Conservation (phyloP, 2,888 invertebrate genomes). For the Lasius platythorax region DNA sequence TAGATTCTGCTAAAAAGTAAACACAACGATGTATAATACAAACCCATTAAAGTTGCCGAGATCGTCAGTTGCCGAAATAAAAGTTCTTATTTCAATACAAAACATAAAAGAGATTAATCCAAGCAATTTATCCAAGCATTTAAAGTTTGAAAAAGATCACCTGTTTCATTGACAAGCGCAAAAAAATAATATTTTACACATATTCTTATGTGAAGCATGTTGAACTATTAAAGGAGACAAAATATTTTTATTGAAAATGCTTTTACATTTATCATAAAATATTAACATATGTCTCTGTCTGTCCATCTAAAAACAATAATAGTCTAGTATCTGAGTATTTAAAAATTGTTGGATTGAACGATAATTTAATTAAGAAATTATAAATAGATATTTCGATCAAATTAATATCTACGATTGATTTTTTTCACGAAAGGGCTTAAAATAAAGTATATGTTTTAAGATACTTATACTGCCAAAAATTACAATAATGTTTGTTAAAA, state of each 20-base stretch:
- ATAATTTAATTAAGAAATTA: background rate
- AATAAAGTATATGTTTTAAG: background rate
- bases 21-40: background rate
- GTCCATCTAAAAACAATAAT: background rate
- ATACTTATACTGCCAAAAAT: background rate
- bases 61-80: background rate
- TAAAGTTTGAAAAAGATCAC: background rate
- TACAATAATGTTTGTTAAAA: background rate
- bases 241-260: background rate
- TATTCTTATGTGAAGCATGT: background rate
- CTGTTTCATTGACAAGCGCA: background rate
- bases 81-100: background rate
- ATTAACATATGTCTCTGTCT: background rate
- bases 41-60: background rate
- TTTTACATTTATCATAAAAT: background rate
- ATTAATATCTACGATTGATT: background rate
- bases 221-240: background rate
- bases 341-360: background rate
- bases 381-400: background rate
- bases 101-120: background rate
- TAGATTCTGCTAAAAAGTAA: background rate
- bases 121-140: background rate
- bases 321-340: background rate
- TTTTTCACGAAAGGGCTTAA: background rate
- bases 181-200: background rate